These are phyloP conservation scores for Eumerus sabulonum DNA, from an alignment of 2,888 invertebrate species.

Conservation along the genomic window DNA sequence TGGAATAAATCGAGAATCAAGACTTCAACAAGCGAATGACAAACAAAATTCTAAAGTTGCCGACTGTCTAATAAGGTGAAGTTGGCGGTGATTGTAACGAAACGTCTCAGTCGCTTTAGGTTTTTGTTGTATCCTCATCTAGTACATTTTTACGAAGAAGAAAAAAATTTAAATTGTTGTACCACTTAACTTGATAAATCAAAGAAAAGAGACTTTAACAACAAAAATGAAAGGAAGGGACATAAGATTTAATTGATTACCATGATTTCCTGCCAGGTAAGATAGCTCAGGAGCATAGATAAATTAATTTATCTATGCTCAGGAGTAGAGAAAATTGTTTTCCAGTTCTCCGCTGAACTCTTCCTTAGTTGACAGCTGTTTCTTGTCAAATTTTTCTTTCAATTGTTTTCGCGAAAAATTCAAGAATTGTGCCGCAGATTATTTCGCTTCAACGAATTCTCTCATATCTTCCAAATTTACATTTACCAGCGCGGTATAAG, in stretches of 20 bases:
- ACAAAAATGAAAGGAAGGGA: too few species aligned
- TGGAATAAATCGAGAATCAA: constrained; percentile 9
- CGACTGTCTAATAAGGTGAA: constrained; percentile 29
- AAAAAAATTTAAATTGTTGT: too few species aligned
- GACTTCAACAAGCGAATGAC: constrained; percentile 37
- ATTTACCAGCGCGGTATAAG: too few species aligned
- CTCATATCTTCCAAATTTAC: too few species aligned
- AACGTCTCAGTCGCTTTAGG: too few species aligned
- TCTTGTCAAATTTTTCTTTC: constrained; percentile 27
- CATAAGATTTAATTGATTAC: too few species aligned
- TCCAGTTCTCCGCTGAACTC: background rate
- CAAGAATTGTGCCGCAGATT: constrained; percentile 54
- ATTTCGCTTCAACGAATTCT: background rate
- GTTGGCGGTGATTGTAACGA: constrained; percentile 19
- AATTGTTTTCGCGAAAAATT: constrained; percentile 32
- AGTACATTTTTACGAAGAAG: background rate
- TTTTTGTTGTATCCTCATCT: too few species aligned
- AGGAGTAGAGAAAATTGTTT: background rate
- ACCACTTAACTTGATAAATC: too few species aligned
- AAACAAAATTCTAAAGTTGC: constrained; percentile 55
- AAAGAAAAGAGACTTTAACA: too few species aligned
- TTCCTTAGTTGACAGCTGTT: constrained; percentile 40
- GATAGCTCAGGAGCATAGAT: too few species aligned
- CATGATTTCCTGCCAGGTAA: too few species aligned
- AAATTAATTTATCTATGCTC: too few species aligned